Evolutionary conservation across 1,140 invertebrate species (phyloP).

Genomic region (Drosophila willistoni): DNA sequence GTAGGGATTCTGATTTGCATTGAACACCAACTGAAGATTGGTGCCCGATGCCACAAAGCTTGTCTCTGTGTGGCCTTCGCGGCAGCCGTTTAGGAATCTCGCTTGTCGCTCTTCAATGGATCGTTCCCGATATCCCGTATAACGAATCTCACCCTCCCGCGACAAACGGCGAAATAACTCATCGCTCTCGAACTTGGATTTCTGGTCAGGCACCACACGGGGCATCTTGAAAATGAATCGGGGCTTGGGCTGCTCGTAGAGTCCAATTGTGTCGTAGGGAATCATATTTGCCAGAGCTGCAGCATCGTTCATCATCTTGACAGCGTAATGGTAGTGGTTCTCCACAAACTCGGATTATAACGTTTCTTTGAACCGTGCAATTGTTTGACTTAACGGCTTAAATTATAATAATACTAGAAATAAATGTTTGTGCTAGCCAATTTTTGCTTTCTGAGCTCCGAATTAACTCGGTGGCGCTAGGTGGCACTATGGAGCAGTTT

Average conservation of each 20-base stretch:
- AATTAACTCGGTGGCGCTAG: no score
- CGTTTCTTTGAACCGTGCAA: slow-evolving; percentile 14
- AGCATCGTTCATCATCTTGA: slow-evolving; percentile 87
- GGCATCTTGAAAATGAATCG: slow-evolving; percentile 97
- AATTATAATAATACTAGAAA: no score
- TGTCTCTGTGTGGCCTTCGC: slow-evolving; percentile 97
- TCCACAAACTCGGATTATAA: not conserved
- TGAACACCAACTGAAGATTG: slow-evolving; percentile 95
- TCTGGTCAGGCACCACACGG: slow-evolving; percentile 97
- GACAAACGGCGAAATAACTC: slow-evolving; percentile 96
- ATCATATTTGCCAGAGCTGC: slow-evolving; percentile 90
- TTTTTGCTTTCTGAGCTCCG: no score
- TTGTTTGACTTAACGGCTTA: slow-evolving; percentile 31
- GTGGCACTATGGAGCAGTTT: no score
- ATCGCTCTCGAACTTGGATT: slow-evolving; percentile 97
- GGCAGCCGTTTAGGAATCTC: slow-evolving; percentile 95
- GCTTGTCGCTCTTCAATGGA: slow-evolving; percentile 96
- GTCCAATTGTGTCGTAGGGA: slow-evolving; percentile 92
- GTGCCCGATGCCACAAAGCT: slow-evolving; percentile 96
- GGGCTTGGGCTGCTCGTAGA: slow-evolving; percentile 95
- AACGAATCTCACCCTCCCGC: slow-evolving; percentile 96
- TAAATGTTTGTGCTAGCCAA: no score
- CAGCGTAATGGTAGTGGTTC: not conserved
- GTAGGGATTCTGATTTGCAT: slow-evolving; percentile 88
- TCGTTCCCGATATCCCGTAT: slow-evolving; percentile 96